Conservation (phyloP, 2,113 vertebrate species). For the Ceuthmochares aereus region DNA sequence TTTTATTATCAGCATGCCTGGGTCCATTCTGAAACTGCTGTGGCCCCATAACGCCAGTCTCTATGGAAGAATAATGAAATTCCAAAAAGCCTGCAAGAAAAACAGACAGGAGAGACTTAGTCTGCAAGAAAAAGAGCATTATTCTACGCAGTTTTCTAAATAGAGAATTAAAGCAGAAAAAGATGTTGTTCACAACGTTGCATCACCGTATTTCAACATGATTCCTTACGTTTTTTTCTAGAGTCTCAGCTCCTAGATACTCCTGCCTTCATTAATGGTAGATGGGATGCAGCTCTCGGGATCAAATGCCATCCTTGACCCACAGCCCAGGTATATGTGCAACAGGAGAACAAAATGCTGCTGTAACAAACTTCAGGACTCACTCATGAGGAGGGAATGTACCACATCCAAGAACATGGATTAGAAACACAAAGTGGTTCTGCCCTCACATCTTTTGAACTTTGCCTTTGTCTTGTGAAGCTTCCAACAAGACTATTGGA, state of each 20-base stretch:
- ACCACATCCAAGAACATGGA: neutral
- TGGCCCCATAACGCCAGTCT: neutral
- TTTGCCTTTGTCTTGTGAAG: neutral
- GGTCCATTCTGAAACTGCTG: neutral
- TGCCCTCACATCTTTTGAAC: neutral
- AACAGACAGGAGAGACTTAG: neutral
- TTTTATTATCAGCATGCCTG: neutral
- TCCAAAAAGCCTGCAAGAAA: neutral
- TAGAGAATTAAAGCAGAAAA: neutral
- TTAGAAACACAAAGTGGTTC: neutral
- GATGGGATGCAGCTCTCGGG: neutral
- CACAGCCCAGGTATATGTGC: neutral
- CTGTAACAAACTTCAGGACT: neutral
- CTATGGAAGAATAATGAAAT: neutral
- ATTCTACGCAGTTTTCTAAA: neutral
- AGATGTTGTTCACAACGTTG: neutral
- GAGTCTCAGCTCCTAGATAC: neutral
- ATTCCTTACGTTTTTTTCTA: neutral
- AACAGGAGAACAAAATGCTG: neutral
- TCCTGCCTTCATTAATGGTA: neutral
- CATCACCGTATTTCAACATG: neutral
- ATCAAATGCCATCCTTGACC: neutral
- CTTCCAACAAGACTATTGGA: neutral
- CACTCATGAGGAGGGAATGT: accelerated
- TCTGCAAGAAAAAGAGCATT: neutral